phyloP scores from a whole-genome alignment of 1,140 invertebrate genomes.

The Aphelinus certus region DNA sequence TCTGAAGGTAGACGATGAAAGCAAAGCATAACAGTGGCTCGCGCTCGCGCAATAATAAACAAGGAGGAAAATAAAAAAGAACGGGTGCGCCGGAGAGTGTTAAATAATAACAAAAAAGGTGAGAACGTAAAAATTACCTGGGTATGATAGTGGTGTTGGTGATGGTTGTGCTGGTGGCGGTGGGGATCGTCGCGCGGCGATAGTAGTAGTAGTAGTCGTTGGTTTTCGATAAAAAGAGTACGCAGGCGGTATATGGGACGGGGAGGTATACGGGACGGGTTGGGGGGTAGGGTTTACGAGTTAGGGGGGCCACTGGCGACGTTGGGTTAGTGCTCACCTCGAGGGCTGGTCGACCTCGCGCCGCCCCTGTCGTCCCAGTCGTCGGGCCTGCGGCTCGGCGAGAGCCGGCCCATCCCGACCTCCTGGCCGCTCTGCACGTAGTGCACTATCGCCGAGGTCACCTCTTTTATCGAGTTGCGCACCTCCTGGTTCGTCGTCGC shows the following conservation, averaged over 20 bases:
- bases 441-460: slow-evolving; percentile 91
- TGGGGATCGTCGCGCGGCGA: slow-evolving; percentile 53
- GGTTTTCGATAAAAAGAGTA: slow-evolving; percentile 34
- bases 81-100: background rate
- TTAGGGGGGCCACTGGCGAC: background rate
- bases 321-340: slow-evolving; percentile 65
- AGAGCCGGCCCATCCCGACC: slow-evolving; percentile 57
- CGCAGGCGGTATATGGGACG: background rate
- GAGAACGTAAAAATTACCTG: slow-evolving; percentile 60
- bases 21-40: background rate
- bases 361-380: slow-evolving; percentile 63
- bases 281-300: slow-evolving; percentile 4
- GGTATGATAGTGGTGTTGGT: slow-evolving; percentile 53
- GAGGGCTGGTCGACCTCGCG: slow-evolving; percentile 63
- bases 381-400: slow-evolving; percentile 60
- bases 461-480: slow-evolving; percentile 89
- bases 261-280: slow-evolving; percentile 4
- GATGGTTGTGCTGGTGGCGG: slow-evolving; percentile 12
- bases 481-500: slow-evolving; percentile 74
- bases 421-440: slow-evolving; percentile 83
- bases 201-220: slow-evolving; percentile 49
- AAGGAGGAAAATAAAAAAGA: slow-evolving; percentile 32
- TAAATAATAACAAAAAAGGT: slow-evolving; percentile 35
- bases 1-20: slow-evolving; percentile 8
- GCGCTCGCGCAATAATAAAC: background rate